These are phyloP conservation scores for Zoanthus solanderi DNA, from an alignment of 92 coral and sea anemone genomes.

Conservation along the genomic window DNA sequence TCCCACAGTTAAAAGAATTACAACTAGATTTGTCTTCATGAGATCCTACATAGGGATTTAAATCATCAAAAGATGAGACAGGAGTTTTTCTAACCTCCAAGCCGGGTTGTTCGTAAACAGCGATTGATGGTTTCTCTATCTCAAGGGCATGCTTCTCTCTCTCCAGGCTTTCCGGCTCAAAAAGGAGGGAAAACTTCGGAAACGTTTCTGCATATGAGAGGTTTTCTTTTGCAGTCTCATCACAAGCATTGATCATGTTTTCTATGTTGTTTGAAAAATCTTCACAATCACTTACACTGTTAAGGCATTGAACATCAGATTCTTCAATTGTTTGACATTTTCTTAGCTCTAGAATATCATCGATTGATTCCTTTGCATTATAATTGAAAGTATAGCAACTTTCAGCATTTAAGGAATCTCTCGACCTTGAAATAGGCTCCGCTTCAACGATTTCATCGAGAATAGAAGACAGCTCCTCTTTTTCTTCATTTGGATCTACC, in stretches of 20 bases:
- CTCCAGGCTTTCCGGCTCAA: neutral
- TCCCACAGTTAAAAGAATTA: neutral
- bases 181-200: neutral
- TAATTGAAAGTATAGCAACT: neutral
- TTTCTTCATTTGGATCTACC: neutral
- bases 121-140: neutral
- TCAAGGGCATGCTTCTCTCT: neutral
- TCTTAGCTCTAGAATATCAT: neutral
- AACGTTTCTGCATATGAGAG: neutral
- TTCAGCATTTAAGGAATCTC: neutral
- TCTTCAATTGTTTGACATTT: neutral
- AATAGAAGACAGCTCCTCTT: constrained; percentile 9
- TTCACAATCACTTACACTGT: neutral
- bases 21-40: neutral
- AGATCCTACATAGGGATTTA: neutral
- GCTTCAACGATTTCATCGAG: constrained; percentile 21
- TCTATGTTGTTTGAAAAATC: neutral
- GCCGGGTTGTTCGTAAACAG: neutral
- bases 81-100: neutral
- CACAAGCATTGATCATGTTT: neutral
- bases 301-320: neutral
- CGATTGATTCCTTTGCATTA: neutral
- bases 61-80: neutral
- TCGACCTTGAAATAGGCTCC: neutral
- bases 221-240: neutral